Percentiles rank a stretch among this genome's conserved stretches.
Conservation (phyloP, 2,797 vertebrate species). For the Mareca penelope region DNA sequence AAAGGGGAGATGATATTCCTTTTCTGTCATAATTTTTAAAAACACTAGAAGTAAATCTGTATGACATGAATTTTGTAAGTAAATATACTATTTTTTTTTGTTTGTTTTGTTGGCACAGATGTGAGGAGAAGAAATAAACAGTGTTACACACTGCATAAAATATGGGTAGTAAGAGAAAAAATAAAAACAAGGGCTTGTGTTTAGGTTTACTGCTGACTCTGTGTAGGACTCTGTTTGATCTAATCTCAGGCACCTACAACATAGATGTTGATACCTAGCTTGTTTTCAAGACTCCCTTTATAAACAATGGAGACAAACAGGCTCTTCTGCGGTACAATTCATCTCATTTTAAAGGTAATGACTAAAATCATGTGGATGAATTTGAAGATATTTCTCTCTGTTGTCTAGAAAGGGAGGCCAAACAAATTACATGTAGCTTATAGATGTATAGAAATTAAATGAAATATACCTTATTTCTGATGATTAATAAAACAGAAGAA, state of each 20-base stretch:
- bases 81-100: background rate
- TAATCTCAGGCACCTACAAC: background rate
- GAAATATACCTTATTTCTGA: background rate
- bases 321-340: background rate
- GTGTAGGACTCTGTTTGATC: background rate
- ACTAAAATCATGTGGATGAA: background rate
- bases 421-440: background rate
- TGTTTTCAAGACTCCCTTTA: background rate
- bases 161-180: background rate
- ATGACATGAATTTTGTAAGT: background rate
- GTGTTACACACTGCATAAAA: background rate
- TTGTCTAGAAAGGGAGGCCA: background rate
- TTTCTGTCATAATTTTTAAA: background rate
- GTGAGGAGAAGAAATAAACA: background rate
- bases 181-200: fast-evolving
- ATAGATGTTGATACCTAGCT: background rate
- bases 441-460: background rate
- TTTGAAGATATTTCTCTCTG: background rate
- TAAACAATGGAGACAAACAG: background rate
- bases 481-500: background rate
- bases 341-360: background rate
- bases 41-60: fast-evolving
- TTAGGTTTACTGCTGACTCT: background rate
- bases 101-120: background rate
- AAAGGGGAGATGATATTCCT: background rate